These are phyloP conservation scores for Cyrtonyx montezumae DNA, from an alignment of 2,113 vertebrate genomes.

Conservation along the genomic window DNA sequence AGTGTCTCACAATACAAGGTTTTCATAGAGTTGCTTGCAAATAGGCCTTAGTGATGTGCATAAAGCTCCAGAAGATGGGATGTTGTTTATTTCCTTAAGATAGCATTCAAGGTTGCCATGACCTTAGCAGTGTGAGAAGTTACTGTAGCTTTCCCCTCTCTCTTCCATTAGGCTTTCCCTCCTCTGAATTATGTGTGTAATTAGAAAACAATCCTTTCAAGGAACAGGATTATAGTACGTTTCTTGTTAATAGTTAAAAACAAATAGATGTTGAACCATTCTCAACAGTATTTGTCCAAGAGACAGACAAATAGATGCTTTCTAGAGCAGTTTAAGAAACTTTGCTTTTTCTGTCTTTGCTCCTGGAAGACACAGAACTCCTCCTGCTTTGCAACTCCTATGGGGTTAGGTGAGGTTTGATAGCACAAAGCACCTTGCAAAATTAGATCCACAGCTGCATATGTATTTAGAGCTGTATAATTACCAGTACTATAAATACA, in stretches of 20 bases:
- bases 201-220: background rate
- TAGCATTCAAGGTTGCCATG: slow-evolving; percentile 1
- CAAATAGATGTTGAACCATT: background rate
- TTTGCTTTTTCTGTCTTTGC: background rate
- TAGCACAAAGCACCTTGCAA: background rate
- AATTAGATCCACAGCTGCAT: background rate
- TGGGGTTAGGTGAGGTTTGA: background rate
- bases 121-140: background rate
- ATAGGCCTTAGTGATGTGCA: background rate
- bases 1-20: background rate
- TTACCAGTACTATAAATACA: background rate
- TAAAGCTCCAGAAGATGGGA: background rate
- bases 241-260: background rate
- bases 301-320: background rate
- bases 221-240: background rate
- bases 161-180: background rate
- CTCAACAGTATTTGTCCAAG: background rate
- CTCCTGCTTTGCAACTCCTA: background rate
- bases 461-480: background rate
- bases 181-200: background rate
- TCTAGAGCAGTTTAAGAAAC: background rate
- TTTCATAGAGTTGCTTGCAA: background rate
- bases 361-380: background rate
- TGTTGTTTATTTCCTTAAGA: background rate
- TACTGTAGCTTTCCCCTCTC: background rate